A percentile compares a stretch with the other conserved stretches of the same genome.
These are phyloP conservation scores for Acomys russatus DNA, from an alignment of 2,797 vertebrate genomes.

Conservation along the genomic window DNA sequence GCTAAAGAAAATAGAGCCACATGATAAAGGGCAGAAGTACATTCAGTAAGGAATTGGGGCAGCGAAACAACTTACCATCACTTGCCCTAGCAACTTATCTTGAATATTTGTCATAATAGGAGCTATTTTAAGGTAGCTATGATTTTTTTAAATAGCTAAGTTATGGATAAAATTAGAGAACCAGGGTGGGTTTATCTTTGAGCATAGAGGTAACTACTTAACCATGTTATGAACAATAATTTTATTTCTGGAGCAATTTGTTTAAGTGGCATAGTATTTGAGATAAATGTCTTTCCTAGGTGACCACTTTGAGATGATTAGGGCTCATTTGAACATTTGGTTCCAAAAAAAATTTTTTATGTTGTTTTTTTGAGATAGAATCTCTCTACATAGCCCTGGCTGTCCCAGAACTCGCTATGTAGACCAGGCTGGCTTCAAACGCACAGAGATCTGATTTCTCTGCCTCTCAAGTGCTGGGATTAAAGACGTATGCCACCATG, in stretches of 20 bases:
- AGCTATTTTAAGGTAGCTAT: constrained; percentile 62
- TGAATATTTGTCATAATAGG: constrained; percentile 17
- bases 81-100: constrained; percentile 17
- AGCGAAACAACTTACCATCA: background rate
- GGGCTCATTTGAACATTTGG: constrained; percentile 1
- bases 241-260: constrained; percentile 57
- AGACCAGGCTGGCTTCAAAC: background rate
- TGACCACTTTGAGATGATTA: constrained; percentile 32
- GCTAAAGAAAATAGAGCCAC: constrained; percentile 4
- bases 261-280: constrained; percentile 17
- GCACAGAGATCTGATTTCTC: background rate
- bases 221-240: constrained; percentile 19
- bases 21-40: background rate
- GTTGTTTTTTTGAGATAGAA: background rate
- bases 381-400: background rate
- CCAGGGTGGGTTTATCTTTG: constrained; percentile 7
- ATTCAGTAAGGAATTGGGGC: background rate
- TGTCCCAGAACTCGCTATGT: background rate
- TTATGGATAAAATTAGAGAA: constrained; percentile 56
- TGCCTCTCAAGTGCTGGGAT: background rate
- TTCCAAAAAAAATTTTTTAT: constrained; percentile 14
- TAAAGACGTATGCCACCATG: background rate
- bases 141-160: background rate
- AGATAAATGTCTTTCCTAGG: constrained; percentile 28
- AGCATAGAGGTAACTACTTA: constrained; percentile 50